Evolutionary conservation across 2,888 invertebrate species (phyloP), one percentile per base, ranked within the genome.

Genomic region (Carpatolechia fugitivella): DNA sequence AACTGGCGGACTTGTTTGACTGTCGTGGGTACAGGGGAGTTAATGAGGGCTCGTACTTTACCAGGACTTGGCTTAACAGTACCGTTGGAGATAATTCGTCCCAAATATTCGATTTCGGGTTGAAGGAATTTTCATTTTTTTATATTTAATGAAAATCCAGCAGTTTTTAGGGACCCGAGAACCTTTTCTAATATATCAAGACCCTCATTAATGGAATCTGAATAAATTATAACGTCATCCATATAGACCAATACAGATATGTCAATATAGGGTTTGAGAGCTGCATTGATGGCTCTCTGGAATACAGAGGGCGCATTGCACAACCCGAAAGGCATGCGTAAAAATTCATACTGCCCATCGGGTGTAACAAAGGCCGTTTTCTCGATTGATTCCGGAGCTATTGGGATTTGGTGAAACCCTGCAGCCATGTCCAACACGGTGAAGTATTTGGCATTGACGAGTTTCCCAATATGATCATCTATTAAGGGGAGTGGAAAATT

Each of bases 111-210:
- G 6, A 69, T 30, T 36, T 58, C 13, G 0, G 2, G 51, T 58
- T 61, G 63, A 46, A 66, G 46, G 54, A 66, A 66, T 14, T 55
- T 56, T 46, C 66, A 66, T 53, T 68, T 68, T 0, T 18, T 8
- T 0, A 65, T 11, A 36, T 66, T 65, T 2, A 66, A 47, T 1
- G 68, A 61, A 44, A 68, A 68, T 1, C 66, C 66, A 0, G 55
- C 50, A 4, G 24, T 7, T 14, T 49, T 41, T 6, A 60, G 24
- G 10, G 48, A 35, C 1, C 35, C 36, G 4, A 60, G 31, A 11
- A 58, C 51, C 8, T 20, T 10, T 33, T 57, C 33, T 2, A 60
- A 14, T 10, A 41, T 33, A 3, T 13, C 8, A 11, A 60, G 36
- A 16, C 56, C 60, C 14, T 56, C 38, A 13, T 52, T 29, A 10